A percentile compares a stretch with the other conserved stretches of the same genome.
Conservation (phyloP, 2,797 vertebrate species). For the Brachyalestes nurse region DNA sequence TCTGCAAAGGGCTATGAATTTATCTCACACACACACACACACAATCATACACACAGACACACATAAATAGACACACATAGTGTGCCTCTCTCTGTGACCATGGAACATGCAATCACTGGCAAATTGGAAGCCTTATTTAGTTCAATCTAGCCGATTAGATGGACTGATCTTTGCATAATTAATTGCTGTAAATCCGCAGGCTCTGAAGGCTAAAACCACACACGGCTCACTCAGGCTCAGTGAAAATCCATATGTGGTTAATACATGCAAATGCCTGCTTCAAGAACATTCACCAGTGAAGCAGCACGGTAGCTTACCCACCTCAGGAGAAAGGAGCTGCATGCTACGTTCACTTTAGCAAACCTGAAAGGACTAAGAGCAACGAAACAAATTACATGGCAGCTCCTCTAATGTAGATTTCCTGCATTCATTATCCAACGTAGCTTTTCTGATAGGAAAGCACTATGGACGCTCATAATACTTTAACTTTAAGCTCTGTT, state of each 20-base stretch:
- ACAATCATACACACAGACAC: not conserved
- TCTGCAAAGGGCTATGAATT: conserved; percentile 12
- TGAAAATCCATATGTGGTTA: conserved; percentile 13
- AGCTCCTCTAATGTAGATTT: not conserved
- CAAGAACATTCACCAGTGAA: not conserved
- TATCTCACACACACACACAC: not conserved
- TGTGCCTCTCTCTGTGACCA: not conserved
- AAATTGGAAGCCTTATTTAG: conserved; percentile 24
- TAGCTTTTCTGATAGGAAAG: not conserved
- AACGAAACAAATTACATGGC: not conserved
- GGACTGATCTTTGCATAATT: conserved; percentile 21
- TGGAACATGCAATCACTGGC: conserved; percentile 13
- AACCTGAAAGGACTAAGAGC: not conserved
- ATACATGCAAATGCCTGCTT: conserved; percentile 7
- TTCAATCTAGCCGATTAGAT: conserved; percentile 16
- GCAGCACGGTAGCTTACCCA: not conserved
- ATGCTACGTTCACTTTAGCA: not conserved
- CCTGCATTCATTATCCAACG: conserved; percentile 12
- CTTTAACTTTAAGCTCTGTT: conserved; percentile 12
- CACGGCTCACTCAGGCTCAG: not conserved
- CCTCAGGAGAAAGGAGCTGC: not conserved
- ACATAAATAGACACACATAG: not conserved
- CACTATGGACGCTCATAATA: conserved; percentile 2
- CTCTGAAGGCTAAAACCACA: conserved; percentile 22
- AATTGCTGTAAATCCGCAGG: conserved; percentile 14